These are phyloP conservation scores for Lasioglossum albipes DNA, from an alignment of 1,140 invertebrate genomes.

Conservation along the genomic window DNA sequence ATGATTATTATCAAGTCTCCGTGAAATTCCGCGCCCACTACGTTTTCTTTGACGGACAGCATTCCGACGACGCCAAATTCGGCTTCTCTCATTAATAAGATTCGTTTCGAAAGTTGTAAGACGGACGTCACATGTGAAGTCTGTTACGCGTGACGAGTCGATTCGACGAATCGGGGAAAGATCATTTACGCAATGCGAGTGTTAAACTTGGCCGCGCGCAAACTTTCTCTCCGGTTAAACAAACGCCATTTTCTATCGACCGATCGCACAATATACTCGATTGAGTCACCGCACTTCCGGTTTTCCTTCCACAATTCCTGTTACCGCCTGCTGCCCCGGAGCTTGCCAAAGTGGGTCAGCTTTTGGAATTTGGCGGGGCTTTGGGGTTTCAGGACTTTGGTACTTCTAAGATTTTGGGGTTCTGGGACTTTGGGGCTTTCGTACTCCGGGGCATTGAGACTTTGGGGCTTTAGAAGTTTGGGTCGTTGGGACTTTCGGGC, in stretches of 20 bases:
- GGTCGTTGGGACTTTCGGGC: no score
- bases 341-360: no score
- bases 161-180: background rate
- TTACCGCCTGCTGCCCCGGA: no score
- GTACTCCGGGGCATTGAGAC: no score
- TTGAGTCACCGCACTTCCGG: background rate
- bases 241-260: slow-evolving; percentile 29
- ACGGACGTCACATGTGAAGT: no score
- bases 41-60: background rate
- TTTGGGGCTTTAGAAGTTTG: no score
- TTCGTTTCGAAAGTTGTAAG: no score
- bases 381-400: no score
- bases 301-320: background rate
- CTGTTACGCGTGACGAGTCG: background rate
- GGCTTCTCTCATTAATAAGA: no score
- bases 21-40: slow-evolving; percentile 37
- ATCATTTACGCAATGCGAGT: slow-evolving; percentile 26
- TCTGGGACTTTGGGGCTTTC: no score
- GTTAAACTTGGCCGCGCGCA: slow-evolving; percentile 15
- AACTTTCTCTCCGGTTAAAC: slow-evolving; percentile 15
- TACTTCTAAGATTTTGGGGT: no score
- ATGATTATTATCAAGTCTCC: slow-evolving; percentile 27
- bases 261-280: background rate
- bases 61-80: background rate
- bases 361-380: no score